Evolutionary conservation across 2,113 vertebrate genomes (phyloP).

Genomic region (Nematolebias whitei): DNA sequence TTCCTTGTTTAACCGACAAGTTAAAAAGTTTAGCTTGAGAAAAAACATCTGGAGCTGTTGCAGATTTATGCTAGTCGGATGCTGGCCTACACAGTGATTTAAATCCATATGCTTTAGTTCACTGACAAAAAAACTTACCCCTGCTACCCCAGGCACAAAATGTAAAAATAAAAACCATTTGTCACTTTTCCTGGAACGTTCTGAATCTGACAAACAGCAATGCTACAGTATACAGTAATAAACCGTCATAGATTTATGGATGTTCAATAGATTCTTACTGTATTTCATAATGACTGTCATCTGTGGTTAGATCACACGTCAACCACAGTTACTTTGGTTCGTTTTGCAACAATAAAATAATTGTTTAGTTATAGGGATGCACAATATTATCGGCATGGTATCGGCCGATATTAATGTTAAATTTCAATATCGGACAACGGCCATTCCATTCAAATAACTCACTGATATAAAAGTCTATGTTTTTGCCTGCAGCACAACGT

Average conservation of each 20-base stretch:
- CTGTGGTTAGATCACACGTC: too few species aligned
- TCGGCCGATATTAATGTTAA: too few species aligned
- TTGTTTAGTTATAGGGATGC: too few species aligned
- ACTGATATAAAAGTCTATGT: too few species aligned
- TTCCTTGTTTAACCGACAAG: neutral
- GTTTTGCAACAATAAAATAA: too few species aligned
- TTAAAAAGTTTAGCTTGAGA: neutral
- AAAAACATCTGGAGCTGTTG: conserved; percentile 10
- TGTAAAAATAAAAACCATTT: conserved; percentile 19
- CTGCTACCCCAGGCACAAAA: conserved; percentile 1
- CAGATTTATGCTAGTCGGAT: neutral
- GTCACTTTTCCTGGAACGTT: neutral
- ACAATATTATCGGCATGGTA: too few species aligned
- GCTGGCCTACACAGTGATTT: conserved; percentile 1
- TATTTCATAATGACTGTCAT: neutral
- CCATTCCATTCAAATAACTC: too few species aligned
- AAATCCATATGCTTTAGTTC: neutral
- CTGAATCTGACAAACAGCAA: neutral
- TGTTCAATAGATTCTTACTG: neutral
- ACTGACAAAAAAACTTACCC: conserved; percentile 9
- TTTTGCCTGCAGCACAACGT: too few species aligned
- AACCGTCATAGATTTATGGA: neutral
- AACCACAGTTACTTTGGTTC: too few species aligned
- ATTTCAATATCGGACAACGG: too few species aligned
- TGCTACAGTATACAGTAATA: neutral